A percentile compares a stretch with the other conserved stretches of the same genome.
Conservation (phyloP, 2,888 invertebrate genomes). For the Proisotoma minuta region DNA sequence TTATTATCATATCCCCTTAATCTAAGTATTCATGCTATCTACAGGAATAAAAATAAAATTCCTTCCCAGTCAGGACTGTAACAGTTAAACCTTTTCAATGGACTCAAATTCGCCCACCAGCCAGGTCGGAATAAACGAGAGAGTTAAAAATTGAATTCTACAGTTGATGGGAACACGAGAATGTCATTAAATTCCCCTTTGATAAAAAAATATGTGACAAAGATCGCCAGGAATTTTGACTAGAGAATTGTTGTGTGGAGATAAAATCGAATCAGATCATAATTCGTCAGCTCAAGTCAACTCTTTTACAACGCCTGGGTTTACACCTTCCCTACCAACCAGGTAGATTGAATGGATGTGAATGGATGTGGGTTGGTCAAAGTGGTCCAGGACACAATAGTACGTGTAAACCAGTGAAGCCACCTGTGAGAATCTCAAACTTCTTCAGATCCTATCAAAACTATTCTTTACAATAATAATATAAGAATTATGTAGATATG, state of each 20-base stretch:
- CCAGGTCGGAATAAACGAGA: background rate
- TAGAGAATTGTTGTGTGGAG: slow-evolving; percentile 11
- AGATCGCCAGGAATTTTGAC: slow-evolving; percentile 10
- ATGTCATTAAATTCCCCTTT: background rate
- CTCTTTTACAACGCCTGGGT: slow-evolving; percentile 13
- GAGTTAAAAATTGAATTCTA: no score
- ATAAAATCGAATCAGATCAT: slow-evolving; percentile 16
- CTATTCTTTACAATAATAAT: no score
- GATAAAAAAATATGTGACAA: background rate
- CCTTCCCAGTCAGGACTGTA: no score
- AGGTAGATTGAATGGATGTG: background rate
- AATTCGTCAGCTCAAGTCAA: slow-evolving; percentile 20
- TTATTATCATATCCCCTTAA: no score
- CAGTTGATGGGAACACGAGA: background rate
- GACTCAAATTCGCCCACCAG: background rate
- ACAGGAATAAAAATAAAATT: no score
- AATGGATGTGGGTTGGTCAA: slow-evolving; percentile 1
- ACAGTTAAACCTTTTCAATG: no score
- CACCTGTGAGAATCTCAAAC: slow-evolving; percentile 23
- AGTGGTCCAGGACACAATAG: slow-evolving; percentile 7
- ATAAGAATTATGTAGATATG: no score
- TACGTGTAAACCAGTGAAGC: slow-evolving; percentile 17
- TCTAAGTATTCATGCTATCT: no score
- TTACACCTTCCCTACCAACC: slow-evolving; percentile 13
- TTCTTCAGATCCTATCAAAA: no score